These are phyloP conservation scores for Scaptomyza pallida DNA, from an alignment of 1,140 invertebrate genomes.

Conservation along the genomic window DNA sequence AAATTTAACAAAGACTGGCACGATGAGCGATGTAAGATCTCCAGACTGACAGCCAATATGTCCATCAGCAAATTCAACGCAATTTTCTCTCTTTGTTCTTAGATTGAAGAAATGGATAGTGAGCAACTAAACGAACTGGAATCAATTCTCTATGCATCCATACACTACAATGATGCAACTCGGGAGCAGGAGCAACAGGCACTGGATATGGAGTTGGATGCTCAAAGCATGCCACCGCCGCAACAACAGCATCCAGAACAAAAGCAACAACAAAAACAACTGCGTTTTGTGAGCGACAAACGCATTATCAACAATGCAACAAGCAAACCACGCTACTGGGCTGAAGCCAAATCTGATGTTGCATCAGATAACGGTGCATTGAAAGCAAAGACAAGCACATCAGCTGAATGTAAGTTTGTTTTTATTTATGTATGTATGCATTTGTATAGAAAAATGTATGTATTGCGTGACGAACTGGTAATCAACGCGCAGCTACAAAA, in stretches of 20 bases:
- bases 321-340: conserved; percentile 59
- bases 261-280: conserved; percentile 2
- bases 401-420: conserved; percentile 29
- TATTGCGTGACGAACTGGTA: not conserved
- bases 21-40: conserved; percentile 61
- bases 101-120: conserved; percentile 75
- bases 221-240: conserved; percentile 56
- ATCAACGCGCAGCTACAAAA: not conserved
- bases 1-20: conserved; percentile 41
- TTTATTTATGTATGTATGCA: not conserved
- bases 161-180: conserved; percentile 67
- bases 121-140: conserved; percentile 84
- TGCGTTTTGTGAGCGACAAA: conserved; percentile 54
- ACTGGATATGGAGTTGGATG: conserved; percentile 25
- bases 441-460: not conserved
- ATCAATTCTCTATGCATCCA: conserved; percentile 82
- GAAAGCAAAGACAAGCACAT: conserved; percentile 14
- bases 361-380: conserved; percentile 6
- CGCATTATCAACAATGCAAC: conserved; percentile 61
- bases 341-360: conserved; percentile 13
- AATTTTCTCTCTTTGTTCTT: not conserved
- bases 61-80: not conserved
- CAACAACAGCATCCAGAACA: conserved; percentile 15
- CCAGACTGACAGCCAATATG: not conserved
- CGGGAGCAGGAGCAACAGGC: conserved; percentile 11